A percentile compares a stretch with the other conserved stretches of the same genome.
Conservation (phyloP, 1,140 invertebrate species). For the Hetaerina americana region DNA sequence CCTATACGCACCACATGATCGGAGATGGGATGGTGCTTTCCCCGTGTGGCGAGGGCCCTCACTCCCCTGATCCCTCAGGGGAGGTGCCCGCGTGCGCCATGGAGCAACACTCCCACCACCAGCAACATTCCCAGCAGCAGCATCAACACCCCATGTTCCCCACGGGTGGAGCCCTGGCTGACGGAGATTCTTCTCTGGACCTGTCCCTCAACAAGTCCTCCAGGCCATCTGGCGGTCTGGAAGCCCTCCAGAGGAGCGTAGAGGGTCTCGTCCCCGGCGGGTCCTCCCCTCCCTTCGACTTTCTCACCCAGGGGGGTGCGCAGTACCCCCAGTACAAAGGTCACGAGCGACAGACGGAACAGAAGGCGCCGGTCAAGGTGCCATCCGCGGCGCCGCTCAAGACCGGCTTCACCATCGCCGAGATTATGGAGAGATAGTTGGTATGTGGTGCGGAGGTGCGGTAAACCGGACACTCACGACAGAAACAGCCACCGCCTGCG, state of each 20-base stretch:
- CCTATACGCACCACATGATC: constrained; percentile 70
- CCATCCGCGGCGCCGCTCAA: neutral
- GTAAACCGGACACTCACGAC: no score
- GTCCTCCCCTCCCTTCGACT: neutral
- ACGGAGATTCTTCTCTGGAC: neutral
- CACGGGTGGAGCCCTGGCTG: neutral
- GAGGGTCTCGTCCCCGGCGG: neutral
- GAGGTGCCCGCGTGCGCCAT: neutral
- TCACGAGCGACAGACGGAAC: neutral
- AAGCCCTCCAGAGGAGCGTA: neutral
- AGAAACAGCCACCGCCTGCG: no score
- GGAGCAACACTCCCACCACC: no score
- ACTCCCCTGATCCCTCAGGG: neutral
- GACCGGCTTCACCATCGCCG: neutral
- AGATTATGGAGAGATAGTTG: neutral
- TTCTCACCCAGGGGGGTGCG: neutral
- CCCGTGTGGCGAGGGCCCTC: no score
- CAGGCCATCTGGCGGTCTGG: neutral
- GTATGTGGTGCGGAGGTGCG: neutral
- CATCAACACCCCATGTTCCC: no score
- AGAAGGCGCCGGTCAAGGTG: neutral
- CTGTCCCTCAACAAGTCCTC: neutral
- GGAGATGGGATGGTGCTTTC: constrained; percentile 34
- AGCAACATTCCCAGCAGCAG: neutral
- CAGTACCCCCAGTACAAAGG: neutral